These are phyloP conservation scores for Oryzias curvinotus DNA, from an alignment of 2,113 vertebrate species.

Conservation along the genomic window DNA sequence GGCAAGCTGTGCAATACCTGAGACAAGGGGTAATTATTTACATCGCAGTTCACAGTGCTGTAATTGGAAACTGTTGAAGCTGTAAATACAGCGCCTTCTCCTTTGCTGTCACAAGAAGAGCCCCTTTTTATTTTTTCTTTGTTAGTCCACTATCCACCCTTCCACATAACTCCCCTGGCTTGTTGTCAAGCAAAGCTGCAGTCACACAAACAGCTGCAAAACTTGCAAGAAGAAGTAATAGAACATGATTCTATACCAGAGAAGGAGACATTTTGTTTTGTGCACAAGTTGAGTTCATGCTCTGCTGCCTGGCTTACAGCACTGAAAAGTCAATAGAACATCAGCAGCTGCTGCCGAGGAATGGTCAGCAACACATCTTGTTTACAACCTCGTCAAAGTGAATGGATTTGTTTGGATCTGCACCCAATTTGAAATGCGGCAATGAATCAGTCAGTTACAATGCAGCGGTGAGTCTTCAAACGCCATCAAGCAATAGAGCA, in stretches of 20 bases:
- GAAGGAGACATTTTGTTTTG: slow-evolving; percentile 43
- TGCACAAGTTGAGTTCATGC: slow-evolving; percentile 40
- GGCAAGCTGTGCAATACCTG: slow-evolving; percentile 47
- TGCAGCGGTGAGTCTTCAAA: slow-evolving; percentile 51
- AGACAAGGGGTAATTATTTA: slow-evolving; percentile 62
- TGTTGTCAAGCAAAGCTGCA: slow-evolving; percentile 46
- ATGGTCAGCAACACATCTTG: slow-evolving; percentile 70
- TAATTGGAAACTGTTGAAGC: slow-evolving; percentile 74
- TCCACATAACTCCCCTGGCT: slow-evolving; percentile 49
- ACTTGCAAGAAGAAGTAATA: slow-evolving; percentile 27
- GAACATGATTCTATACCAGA: slow-evolving; percentile 24
- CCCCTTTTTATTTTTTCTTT: slow-evolving; percentile 24
- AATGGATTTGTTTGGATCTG: slow-evolving; percentile 74
- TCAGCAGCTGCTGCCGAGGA: slow-evolving; percentile 53
- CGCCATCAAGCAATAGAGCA: slow-evolving; percentile 34
- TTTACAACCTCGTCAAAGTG: slow-evolving; percentile 70
- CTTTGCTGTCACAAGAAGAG: slow-evolving; percentile 41
- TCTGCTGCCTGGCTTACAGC: slow-evolving; percentile 39
- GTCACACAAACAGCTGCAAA: slow-evolving; percentile 32
- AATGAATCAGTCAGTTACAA: slow-evolving; percentile 72
- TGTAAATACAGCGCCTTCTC: slow-evolving; percentile 67
- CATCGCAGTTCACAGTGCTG: slow-evolving; percentile 59
- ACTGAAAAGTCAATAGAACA: slow-evolving; percentile 62
- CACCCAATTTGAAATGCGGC: slow-evolving; percentile 72
- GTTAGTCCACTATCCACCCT: slow-evolving; percentile 22